A percentile compares a stretch with the other conserved stretches of the same genome.
Conservation (phyloP, 2,888 invertebrate genomes). For the Alloscopus bannaensis region DNA sequence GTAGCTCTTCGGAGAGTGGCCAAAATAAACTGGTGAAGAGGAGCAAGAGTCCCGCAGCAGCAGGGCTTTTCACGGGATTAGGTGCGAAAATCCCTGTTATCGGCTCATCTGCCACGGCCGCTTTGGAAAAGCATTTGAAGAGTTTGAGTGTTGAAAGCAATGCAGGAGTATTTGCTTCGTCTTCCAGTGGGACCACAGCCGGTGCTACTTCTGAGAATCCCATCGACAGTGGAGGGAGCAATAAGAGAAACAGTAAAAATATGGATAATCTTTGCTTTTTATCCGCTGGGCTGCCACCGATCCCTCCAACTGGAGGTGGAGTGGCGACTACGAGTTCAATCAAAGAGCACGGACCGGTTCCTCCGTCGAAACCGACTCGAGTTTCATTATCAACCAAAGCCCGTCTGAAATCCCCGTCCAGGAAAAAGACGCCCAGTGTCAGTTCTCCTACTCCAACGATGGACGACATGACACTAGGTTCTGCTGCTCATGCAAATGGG, state of each 20-base stretch:
- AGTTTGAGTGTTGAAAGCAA: conserved; percentile 52
- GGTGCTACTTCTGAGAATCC: conserved; percentile 15
- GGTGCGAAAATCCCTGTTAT: conserved; percentile 65
- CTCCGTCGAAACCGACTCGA: conserved; percentile 46
- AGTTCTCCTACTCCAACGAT: conserved; percentile 43
- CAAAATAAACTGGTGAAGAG: conserved; percentile 55
- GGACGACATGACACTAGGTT: conserved; percentile 25
- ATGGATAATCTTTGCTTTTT: conserved; percentile 49
- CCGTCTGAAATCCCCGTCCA: conserved; percentile 63
- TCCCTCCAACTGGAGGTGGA: conserved; percentile 52
- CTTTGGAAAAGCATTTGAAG: conserved; percentile 59
- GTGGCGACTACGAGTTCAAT: conserved; percentile 5
- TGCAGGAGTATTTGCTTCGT: conserved; percentile 13
- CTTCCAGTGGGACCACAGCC: conserved; percentile 14
- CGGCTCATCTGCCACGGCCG: conserved; percentile 58
- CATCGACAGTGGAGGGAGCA: conserved; percentile 13
- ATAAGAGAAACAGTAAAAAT: conserved; percentile 48
- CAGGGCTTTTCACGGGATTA: conserved; percentile 56
- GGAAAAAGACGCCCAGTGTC: conserved; percentile 41
- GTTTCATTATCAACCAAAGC: conserved; percentile 57
- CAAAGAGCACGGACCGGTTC: conserved; percentile 18
- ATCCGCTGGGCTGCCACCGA: conserved; percentile 65
- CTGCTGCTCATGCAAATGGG: conserved; percentile 3
- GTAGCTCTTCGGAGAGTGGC: conserved; percentile 44
- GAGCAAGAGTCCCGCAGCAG: conserved; percentile 21